These are phyloP conservation scores for Eupelmus urozonus DNA, from an alignment of 2,888 invertebrate species.

Conservation along the genomic window DNA sequence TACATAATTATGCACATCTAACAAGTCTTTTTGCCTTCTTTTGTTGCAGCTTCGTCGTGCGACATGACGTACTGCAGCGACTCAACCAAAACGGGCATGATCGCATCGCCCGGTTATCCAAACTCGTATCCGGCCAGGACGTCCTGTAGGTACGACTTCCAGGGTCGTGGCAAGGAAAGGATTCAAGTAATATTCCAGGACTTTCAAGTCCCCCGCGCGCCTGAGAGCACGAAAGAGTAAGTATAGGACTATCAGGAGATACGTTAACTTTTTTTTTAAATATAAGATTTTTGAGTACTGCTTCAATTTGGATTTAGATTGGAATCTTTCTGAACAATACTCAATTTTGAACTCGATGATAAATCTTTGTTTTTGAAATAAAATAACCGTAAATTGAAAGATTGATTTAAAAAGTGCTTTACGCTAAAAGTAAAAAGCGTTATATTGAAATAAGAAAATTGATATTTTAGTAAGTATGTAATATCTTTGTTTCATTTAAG, in stretches of 20 bases:
- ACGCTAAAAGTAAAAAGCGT: too few species aligned
- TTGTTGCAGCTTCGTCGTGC: slow-evolving; percentile 84
- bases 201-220: slow-evolving; percentile 87
- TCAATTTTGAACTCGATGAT: too few species aligned
- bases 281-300: neutral
- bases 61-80: slow-evolving; percentile 89
- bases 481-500: too few species aligned
- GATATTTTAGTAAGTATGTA: too few species aligned
- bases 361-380: too few species aligned
- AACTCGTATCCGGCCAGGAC: slow-evolving; percentile 88
- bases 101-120: slow-evolving; percentile 92
- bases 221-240: slow-evolving; percentile 83
- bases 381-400: too few species aligned
- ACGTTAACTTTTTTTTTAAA: neutral
- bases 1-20: too few species aligned
- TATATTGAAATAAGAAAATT: too few species aligned
- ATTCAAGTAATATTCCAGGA: slow-evolving; percentile 91
- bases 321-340: too few species aligned
- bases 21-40: too few species aligned
- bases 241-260: slow-evolving; percentile 68
- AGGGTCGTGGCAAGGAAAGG: slow-evolving; percentile 90
- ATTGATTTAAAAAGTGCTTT: too few species aligned
- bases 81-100: slow-evolving; percentile 88
- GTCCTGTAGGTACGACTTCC: slow-evolving; percentile 93
- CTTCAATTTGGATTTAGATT: too few species aligned